Base-by-base conservation (phyloP, 2,888 invertebrate genomes). In the Xestobium rufovillosum region DNA sequence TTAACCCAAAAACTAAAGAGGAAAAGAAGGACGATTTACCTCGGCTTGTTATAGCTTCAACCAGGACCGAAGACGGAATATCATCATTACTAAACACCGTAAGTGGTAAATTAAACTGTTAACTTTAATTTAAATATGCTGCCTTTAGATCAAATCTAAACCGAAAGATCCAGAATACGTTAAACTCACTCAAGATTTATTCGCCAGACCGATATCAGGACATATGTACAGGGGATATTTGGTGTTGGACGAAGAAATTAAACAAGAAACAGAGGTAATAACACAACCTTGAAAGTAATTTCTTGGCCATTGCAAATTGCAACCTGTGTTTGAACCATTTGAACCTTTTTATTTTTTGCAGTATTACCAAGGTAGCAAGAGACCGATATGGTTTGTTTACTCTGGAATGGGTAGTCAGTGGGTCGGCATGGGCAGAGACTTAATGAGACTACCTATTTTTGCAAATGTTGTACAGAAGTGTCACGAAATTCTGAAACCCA, bases 31-130 rank as follows among this genome's bases (percentile, higher is more conserved):
- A 70, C 51, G 70, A 66, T 34, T 55, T 76, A 31, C 80, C 83
- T 1, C 76, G 81, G 48, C 64, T 91, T 25, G 73, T 88, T 34
- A 64, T 79, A 19, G 79, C 82, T 33, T 87, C 90, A 3, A 94
- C 92, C 2, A 79, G 96, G 54, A 92, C 91, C 2, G 81, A 85
- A 60, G 80, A 76, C 23, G 86, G 86, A 8, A 83, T 84, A 29
- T 71, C 75, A 42, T 60, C 61, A 38, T 65, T 89, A 51, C 67
- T 90, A 32, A 70, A 75, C 37, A 55, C 50, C 3, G 64, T 65
- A 54, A 53, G 48, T 39, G 10, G 10, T 19, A 12, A 6, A 14
- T 31, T 8, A 8, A 6, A 10, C 25, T 34, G 30, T 14, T 34
- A 34, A 16, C 3, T 34, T 26, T 23, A 34, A 3, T 35, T 15